A percentile compares a stretch with the other conserved stretches of the same genome.
Conservation (phyloP, 2,113 vertebrate genomes). For the Phrynocephalus versicolor region DNA sequence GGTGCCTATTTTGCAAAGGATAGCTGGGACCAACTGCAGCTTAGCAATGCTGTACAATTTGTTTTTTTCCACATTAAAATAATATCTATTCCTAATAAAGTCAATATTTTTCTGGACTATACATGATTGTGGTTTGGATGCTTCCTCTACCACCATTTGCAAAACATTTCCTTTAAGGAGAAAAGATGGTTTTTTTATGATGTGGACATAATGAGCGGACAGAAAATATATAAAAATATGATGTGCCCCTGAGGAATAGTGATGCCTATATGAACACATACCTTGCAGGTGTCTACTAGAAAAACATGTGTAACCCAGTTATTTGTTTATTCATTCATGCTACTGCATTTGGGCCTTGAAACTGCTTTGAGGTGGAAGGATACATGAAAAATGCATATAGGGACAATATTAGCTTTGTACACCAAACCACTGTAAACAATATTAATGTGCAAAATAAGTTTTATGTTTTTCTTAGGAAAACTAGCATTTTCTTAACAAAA, state of each 20-base stretch:
- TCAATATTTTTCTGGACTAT: not conserved
- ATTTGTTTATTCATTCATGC: not conserved
- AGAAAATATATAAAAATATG: constrained; percentile 14
- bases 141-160: constrained; percentile 38
- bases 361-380: not conserved
- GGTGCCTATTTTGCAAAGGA: not conserved
- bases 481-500: constrained; percentile 1
- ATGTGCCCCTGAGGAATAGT: constrained; percentile 1
- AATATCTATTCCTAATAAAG: constrained; percentile 30
- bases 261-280: not conserved
- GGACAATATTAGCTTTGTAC: not conserved
- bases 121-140: constrained; percentile 34
- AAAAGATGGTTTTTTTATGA: constrained; percentile 31
- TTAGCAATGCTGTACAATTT: not conserved
- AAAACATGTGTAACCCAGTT: not conserved
- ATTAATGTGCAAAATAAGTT: constrained; percentile 18
- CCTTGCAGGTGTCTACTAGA: not conserved
- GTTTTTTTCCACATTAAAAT: constrained; percentile 10
- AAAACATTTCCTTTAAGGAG: constrained; percentile 48
- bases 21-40: not conserved
- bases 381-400: accelerated
- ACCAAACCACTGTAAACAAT: not conserved
- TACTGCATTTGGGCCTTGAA: not conserved
- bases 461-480: constrained; percentile 14
- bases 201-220: not conserved